Evolutionary conservation across 1,140 invertebrate species (phyloP), one percentile per base, ranked within the genome.

Genomic region (Hypsibius dujardini): DNA sequence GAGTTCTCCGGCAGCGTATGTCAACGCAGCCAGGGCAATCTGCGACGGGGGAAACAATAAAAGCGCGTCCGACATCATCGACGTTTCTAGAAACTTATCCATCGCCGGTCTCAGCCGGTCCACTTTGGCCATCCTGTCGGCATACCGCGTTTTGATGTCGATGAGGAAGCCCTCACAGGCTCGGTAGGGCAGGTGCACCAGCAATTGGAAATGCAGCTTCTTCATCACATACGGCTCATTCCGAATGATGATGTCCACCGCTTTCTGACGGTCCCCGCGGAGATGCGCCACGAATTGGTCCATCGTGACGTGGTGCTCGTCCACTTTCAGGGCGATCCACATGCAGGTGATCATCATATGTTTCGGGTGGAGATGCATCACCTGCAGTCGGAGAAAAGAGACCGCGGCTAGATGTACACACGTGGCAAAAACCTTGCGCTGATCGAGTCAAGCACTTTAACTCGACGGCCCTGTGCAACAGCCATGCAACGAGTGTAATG

Each of bases 271-370:
- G 78, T 96, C 90, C 7, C 93, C 91, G 80, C 90, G 90, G 45
- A 85, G 75, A 79, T 98, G 98, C 1, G 87, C 85, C 0, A 98
- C 91, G 84, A 98, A 99, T 76, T 98, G 92, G 62, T 84, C 84
- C 71, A 98, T 97, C 1, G 92, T 94, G 0, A 99, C 89, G 80
- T 97, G 98, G 77, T 98, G 98, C 82, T 99, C 95, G 81, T 98
- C 95, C 7, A 97, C 42, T 42, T 72, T 71, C 46, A 46, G 15
- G 2, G 62, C 71, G 12, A 72, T 40, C 45, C 40, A 40, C 45
- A 71, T 28, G 56, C 72, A 62, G 72, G 46, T 71, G 15, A 73
- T 45, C 84, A 95, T 82, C 75, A 98, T 95, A 82, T 98, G 92
- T 81, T 96, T 96, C 0, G 95, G 95, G 80, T 96, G 93, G 82